These are phyloP conservation scores for Corythoichthys haematopterus DNA, from an alignment of 2,113 vertebrate genomes.

Conservation along the genomic window DNA sequence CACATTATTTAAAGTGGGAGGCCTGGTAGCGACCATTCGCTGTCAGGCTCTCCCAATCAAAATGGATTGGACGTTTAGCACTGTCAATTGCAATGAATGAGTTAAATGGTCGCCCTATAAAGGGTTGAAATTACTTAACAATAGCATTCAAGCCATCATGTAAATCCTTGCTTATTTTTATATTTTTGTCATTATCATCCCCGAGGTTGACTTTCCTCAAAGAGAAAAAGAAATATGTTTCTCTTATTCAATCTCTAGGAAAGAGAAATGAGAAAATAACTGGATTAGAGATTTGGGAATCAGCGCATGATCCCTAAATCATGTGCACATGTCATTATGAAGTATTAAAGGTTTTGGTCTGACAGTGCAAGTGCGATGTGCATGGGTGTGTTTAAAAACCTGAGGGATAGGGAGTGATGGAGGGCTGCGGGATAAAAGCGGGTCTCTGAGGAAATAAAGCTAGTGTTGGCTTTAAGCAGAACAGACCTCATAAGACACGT, in stretches of 20 bases:
- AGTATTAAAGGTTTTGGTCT: slow-evolving; percentile 71
- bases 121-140: slow-evolving; percentile 53
- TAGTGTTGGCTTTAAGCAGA: slow-evolving; percentile 73
- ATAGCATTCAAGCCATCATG: slow-evolving; percentile 63
- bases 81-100: no score
- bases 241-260: slow-evolving; percentile 73
- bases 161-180: slow-evolving; percentile 65
- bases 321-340: slow-evolving; percentile 74
- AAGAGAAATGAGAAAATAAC: slow-evolving; percentile 75
- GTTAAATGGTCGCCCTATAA: no score
- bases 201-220: slow-evolving; percentile 65
- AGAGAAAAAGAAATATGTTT: slow-evolving; percentile 67
- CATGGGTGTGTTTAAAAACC: slow-evolving; percentile 63
- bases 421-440: slow-evolving; percentile 68
- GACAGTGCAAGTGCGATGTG: slow-evolving; percentile 45
- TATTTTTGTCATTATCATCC: slow-evolving; percentile 62
- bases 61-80: no score
- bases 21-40: no score
- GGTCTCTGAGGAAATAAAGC: slow-evolving; percentile 75
- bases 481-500: slow-evolving; percentile 71
- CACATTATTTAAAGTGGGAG: no score
- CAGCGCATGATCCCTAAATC: slow-evolving; percentile 69
- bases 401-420: slow-evolving; percentile 65
- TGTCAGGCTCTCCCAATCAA: no score
- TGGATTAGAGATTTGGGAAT: slow-evolving; percentile 74